Conservation (phyloP, 2,113 vertebrate species). For the Cavia aperea region DNA sequence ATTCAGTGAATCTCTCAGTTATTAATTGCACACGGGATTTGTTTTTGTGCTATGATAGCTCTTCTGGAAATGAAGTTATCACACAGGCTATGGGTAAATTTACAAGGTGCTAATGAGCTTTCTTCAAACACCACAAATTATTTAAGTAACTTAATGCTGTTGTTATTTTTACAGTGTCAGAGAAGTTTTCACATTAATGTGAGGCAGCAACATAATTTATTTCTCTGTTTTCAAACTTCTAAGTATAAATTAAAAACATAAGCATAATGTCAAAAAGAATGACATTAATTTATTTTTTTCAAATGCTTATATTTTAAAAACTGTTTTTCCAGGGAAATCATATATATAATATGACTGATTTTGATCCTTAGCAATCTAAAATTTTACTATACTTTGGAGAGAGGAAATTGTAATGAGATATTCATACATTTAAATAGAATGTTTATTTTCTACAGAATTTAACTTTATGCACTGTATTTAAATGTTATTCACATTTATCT, state of each 20-base stretch:
- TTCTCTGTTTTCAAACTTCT: constrained; percentile 71
- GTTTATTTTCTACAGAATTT: constrained; percentile 14
- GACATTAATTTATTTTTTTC: constrained; percentile 64
- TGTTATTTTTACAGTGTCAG: constrained; percentile 67
- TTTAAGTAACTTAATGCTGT: constrained; percentile 65
- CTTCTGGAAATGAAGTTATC: constrained; percentile 68
- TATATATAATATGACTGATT: neutral
- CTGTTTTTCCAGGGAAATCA: constrained; percentile 27
- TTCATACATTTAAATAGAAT: neutral
- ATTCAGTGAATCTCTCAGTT: constrained; percentile 52
- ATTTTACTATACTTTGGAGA: neutral
- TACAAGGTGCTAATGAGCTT: constrained; percentile 74
- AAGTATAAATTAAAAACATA: constrained; percentile 67
- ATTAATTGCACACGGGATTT: constrained; percentile 48
- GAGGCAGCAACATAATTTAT: constrained; percentile 62
- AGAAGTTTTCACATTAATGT: constrained; percentile 58
- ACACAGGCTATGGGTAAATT: constrained; percentile 61
- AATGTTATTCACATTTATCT: neutral
- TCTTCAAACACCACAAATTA: constrained; percentile 71
- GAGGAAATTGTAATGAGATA: neutral
- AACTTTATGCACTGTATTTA: neutral
- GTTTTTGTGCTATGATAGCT: constrained; percentile 45
- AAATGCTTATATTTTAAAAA: constrained; percentile 54
- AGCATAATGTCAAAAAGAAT: constrained; percentile 67
- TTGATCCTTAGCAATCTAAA: neutral